A percentile compares a stretch with the other conserved stretches of the same genome.
Evolutionary conservation across 2,888 invertebrate genomes (phyloP).

Genomic region (Andrena trimmerana): DNA sequence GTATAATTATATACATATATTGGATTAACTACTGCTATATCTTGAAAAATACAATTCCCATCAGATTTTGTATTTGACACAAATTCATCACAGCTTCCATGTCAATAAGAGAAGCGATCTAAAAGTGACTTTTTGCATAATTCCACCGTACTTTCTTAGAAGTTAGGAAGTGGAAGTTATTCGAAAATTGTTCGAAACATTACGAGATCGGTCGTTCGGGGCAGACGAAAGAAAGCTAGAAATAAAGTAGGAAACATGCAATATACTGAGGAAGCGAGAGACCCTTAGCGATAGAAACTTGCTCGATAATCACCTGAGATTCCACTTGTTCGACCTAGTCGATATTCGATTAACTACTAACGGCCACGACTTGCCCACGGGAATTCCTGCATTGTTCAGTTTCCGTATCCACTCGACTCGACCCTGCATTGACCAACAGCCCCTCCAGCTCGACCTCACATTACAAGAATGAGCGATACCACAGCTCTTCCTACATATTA

Average conservation of each 20-base stretch:
- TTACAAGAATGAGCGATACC: not conserved
- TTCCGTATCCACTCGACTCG: slow-evolving; percentile 20
- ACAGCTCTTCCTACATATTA: not conserved
- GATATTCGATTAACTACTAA: slow-evolving; percentile 69
- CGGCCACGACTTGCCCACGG: slow-evolving; percentile 45
- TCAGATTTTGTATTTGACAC: not conserved
- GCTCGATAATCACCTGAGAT: slow-evolving; percentile 52
- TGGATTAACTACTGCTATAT: too few species aligned
- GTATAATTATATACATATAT: too few species aligned
- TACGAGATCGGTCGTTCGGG: not conserved
- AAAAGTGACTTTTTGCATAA: not conserved
- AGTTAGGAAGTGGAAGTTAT: not conserved
- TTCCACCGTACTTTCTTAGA: not conserved
- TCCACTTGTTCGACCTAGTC: slow-evolving; percentile 54
- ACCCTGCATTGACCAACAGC: slow-evolving; percentile 26
- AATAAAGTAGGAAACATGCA: slow-evolving; percentile 1
- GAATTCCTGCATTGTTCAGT: slow-evolving; percentile 57
- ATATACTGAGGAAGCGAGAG: slow-evolving; percentile 2
- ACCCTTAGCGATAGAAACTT: slow-evolving; percentile 36
- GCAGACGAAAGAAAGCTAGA: not conserved
- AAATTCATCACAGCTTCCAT: too few species aligned
- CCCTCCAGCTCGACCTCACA: not conserved
- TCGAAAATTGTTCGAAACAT: not conserved
- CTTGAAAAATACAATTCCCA: not conserved
- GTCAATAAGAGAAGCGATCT: too few species aligned